These are phyloP conservation scores for Phaethon lepturus DNA, from an alignment of 2,113 vertebrate species.

Conservation along the genomic window DNA sequence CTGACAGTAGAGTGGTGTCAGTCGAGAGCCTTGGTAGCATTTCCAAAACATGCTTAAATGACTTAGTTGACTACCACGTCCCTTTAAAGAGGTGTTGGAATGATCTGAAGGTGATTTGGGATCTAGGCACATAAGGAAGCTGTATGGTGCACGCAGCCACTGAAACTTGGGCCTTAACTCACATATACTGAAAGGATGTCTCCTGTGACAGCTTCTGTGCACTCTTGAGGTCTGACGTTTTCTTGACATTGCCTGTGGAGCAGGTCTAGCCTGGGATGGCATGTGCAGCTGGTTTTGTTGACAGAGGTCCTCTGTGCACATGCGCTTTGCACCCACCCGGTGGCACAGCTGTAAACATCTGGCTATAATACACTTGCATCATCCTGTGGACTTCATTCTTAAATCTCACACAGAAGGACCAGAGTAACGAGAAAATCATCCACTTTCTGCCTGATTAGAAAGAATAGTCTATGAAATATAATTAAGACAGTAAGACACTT, in stretches of 20 bases:
- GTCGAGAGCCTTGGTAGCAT: not conserved
- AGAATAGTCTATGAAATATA: not conserved
- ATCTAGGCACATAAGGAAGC: not conserved
- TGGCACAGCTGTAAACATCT: not conserved
- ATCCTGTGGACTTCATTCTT: not conserved
- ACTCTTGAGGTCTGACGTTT: not conserved
- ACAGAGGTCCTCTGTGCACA: not conserved
- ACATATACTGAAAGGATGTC: not conserved
- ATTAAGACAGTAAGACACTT: not conserved
- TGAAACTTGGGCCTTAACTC: not conserved
- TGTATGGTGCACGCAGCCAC: not conserved
- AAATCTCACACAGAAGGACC: not conserved
- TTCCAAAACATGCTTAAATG: not conserved
- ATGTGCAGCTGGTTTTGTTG: not conserved
- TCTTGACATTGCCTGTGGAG: not conserved
- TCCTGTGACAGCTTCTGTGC: not conserved
- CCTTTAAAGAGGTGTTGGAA: not conserved
- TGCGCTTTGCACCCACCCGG: not conserved
- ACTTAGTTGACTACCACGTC: accelerated
- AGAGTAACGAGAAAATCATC: not conserved
- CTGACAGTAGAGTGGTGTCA: not conserved
- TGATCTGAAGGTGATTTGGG: not conserved
- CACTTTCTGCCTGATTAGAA: not conserved
- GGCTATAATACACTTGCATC: not conserved
- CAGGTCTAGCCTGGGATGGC: not conserved